Conservation (phyloP, 1,140 invertebrate genomes). For the Mamestra configurata region DNA sequence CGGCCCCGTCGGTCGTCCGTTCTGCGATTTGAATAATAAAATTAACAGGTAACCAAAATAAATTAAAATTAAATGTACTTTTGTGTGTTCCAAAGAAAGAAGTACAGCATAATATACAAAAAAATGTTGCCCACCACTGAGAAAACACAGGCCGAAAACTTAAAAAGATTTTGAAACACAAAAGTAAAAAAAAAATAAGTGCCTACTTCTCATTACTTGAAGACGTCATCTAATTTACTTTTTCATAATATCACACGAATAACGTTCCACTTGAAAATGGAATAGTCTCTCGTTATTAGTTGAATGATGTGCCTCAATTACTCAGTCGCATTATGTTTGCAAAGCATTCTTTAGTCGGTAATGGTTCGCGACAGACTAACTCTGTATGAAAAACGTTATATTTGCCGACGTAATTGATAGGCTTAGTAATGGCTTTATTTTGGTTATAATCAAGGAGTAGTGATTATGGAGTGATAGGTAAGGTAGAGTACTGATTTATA, state of each 20-base stretch:
- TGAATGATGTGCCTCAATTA: conserved; percentile 20
- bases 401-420: not conserved
- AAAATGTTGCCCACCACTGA: not conserved
- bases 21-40: too few species aligned
- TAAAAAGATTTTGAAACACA: not conserved
- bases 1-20: too few species aligned
- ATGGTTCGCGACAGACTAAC: not conserved
- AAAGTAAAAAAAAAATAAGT: not conserved
- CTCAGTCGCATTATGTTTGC: conserved; percentile 18
- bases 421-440: not conserved
- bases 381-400: not conserved
- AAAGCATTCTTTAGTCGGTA: conserved; percentile 15
- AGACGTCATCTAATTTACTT: not conserved
- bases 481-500: too few species aligned
- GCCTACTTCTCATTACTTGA: not conserved
- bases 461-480: too few species aligned
- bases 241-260: conserved; percentile 16
- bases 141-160: not conserved
- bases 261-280: not conserved
- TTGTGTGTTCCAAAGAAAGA: too few species aligned
- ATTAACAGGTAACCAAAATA: too few species aligned
- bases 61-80: too few species aligned
- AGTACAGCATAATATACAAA: too few species aligned
- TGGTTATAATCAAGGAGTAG: not conserved
- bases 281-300: conserved; percentile 31